phyloP scores from a whole-genome alignment of 2,797 vertebrate genomes.

The Crenuchus spilurus region DNA sequence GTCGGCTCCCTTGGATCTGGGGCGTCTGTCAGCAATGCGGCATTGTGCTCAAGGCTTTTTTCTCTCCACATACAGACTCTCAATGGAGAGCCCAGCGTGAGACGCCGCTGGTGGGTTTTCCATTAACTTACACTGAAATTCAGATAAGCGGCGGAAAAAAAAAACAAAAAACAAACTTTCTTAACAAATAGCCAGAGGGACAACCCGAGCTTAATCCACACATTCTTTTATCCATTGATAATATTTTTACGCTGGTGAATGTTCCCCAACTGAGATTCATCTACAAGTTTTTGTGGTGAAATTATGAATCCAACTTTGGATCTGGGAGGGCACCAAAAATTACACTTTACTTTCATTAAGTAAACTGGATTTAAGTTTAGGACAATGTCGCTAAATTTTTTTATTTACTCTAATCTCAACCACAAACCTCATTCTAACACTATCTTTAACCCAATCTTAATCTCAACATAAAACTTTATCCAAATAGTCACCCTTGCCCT shows the following conservation, averaged over 20 bases:
- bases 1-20: background rate
- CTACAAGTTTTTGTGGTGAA: background rate
- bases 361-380: too few species aligned
- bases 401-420: too few species aligned
- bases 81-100: slow-evolving; percentile 9
- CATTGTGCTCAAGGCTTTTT: slow-evolving; percentile 1
- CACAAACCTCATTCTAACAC: too few species aligned
- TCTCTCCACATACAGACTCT: background rate
- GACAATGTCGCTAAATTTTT: too few species aligned
- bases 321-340: background rate
- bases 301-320: background rate
- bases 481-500: too few species aligned
- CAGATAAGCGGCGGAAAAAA: slow-evolving; percentile 27
- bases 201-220: slow-evolving; percentile 14
- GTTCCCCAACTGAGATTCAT: slow-evolving; percentile 9
- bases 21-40: slow-evolving; percentile 6
- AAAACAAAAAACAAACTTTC: slow-evolving; percentile 47
- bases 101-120: slow-evolving; percentile 23
- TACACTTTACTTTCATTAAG: too few species aligned
- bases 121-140: slow-evolving; percentile 38
- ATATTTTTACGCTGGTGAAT: slow-evolving; percentile 26
- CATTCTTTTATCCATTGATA: slow-evolving; percentile 36
- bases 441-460: too few species aligned
- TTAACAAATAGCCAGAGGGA: slow-evolving; percentile 47
- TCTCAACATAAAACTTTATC: too few species aligned